phyloP scores from a whole-genome alignment of 2,888 invertebrate genomes.

The Zelleria hepariella region DNA sequence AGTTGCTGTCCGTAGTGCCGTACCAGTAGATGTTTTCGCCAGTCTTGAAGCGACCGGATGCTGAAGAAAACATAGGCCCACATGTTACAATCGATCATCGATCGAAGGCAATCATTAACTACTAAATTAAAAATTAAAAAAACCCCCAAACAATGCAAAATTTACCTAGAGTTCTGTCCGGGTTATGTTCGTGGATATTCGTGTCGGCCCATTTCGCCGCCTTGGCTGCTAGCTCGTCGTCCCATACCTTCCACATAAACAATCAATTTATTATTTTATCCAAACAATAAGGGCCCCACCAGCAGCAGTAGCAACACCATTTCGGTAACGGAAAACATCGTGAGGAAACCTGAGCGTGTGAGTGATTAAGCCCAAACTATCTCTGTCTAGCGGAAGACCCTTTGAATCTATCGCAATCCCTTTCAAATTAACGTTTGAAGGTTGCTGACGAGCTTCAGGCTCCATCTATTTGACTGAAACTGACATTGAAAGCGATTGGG shows the following conservation, averaged over 20 bases:
- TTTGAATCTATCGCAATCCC: too few relatives aligned
- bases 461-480: too few relatives aligned
- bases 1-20: slow-evolving; percentile 23
- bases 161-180: slow-evolving; percentile 8
- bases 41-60: slow-evolving; percentile 36
- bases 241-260: slow-evolving; percentile 13
- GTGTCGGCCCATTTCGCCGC: slow-evolving; percentile 13
- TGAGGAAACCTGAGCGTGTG: too few relatives aligned
- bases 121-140: slow-evolving; percentile 2
- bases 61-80: slow-evolving; percentile 20
- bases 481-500: too few relatives aligned
- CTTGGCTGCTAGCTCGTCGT: slow-evolving; percentile 13
- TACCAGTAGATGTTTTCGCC: slow-evolving; percentile 52
- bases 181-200: slow-evolving; percentile 10
- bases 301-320: too few relatives aligned
- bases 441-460: too few relatives aligned
- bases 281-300: too few relatives aligned
- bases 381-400: too few relatives aligned
- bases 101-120: background rate
- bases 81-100: background rate
- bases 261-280: background rate
- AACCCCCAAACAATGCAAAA: too few relatives aligned
- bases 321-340: too few relatives aligned
- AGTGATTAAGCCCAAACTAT: too few relatives aligned
- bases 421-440: too few relatives aligned